Base-by-base conservation (phyloP, 2,888 invertebrate species). In the Pseudoips prasinana region DNA sequence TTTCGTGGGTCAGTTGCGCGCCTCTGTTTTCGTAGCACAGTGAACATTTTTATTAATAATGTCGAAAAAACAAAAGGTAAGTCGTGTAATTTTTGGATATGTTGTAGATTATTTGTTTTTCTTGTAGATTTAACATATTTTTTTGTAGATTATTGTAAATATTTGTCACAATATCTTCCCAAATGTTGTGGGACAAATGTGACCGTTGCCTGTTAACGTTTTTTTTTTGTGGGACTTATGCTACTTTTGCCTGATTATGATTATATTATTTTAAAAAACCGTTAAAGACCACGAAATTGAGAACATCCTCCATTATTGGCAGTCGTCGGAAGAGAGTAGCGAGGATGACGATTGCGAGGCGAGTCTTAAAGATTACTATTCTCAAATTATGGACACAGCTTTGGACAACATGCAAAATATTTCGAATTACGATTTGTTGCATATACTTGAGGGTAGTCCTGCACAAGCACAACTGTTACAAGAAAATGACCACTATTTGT, bases 261-360 rank as follows among this genome's bases (percentile, higher is more conserved):
- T 32, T 32, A 10, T 32, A 32, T 32, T 24, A 32, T 32, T 32
- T 20, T 19, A 32, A 25, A 25, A 20, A 25, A 25, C 32, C 26
- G 27, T 33, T 23, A 33, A 33, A 33, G 33, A 33, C 27, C 33
- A 33, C 33, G 27, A 33, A 33, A 33, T 33, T 33, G 33, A 33
- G 33, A 33, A 33, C 33, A 27, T 33, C 27, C 33, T 33, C 28
- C 28, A 33, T 28, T 24, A 28, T 33, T 33, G 28, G 28, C 24
- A 33, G 33, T 33, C 33, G 33, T 28, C 28, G 28, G 28, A 33
- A 28, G 28, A 33, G 17, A 33, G 33, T 33, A 33, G 33, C 28
- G 33, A 33, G 19, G 33, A 33, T 33, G 33, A 27, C 27, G 33
- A 33, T 30, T 30, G 23, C 18, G 24, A 30, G 24, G 30, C 30